These are phyloP conservation scores for Lithodes maja DNA, from an alignment of 2,888 invertebrate species.

Conservation along the genomic window DNA sequence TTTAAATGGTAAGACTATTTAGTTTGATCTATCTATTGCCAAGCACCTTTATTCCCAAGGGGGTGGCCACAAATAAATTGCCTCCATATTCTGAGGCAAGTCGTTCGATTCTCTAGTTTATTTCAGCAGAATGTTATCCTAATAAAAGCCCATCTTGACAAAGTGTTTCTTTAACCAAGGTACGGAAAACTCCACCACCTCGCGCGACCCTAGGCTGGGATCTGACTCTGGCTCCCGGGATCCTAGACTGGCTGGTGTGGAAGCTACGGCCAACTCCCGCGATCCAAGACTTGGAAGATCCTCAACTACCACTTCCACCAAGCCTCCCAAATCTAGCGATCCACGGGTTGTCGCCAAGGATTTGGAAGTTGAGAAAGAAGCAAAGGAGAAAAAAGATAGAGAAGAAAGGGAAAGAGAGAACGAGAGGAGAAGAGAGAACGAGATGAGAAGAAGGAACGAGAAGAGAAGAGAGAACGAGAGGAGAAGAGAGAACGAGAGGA, in stretches of 20 bases:
- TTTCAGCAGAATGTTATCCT: no score
- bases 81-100: no score
- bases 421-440: conserved; percentile 12
- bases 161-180: no score
- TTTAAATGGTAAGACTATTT: no score
- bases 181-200: background rate
- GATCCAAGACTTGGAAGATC: conserved; percentile 36
- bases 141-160: no score
- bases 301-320: conserved; percentile 1
- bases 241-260: conserved; percentile 9
- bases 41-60: no score
- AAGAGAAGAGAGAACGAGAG: background rate
- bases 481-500: conserved; percentile 14
- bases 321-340: conserved; percentile 25
- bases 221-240: conserved; percentile 34
- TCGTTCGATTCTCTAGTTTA: no score
- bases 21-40: no score
- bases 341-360: conserved; percentile 31
- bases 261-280: background rate
- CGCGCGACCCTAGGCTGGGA: conserved; percentile 40
- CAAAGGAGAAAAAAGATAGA: background rate
- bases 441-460: background rate
- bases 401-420: conserved; percentile 19
- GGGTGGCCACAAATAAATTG: no score
- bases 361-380: background rate